phyloP scores from a whole-genome alignment of 1,140 invertebrate genomes.

The Psilanteris sp. region DNA sequence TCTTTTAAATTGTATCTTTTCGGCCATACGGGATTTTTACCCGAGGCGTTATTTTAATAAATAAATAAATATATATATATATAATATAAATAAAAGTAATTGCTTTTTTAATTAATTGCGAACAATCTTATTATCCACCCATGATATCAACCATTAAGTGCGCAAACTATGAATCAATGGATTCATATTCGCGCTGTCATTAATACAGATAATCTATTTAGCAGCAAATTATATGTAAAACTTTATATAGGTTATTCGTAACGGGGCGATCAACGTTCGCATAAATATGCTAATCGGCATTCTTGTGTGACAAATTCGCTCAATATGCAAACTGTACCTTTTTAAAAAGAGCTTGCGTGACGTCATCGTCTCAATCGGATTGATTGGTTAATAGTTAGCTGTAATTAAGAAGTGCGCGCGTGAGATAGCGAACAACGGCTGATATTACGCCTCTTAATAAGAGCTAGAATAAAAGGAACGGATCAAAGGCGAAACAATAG shows the following conservation, averaged over 20 bases:
- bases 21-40: no score
- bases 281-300: slow-evolving; percentile 24
- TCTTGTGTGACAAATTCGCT: slow-evolving; percentile 9
- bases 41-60: no score
- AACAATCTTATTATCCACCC: slow-evolving; percentile 32
- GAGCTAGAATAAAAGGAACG: slow-evolving; percentile 72
- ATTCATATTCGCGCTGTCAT: slow-evolving; percentile 27
- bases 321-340: slow-evolving; percentile 27
- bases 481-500: slow-evolving; percentile 77
- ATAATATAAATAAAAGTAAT: no score
- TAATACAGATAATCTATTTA: slow-evolving; percentile 43
- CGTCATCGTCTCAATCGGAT: slow-evolving; percentile 27
- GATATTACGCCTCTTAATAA: slow-evolving; percentile 63
- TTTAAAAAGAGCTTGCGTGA: slow-evolving; percentile 36
- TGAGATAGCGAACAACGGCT: slow-evolving; percentile 50
- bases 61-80: no score
- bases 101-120: slow-evolving; percentile 37
- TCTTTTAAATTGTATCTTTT: no score
- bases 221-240: slow-evolving; percentile 18
- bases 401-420: neutral
- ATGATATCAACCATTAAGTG: no score
- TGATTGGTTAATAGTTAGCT: slow-evolving; percentile 7
- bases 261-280: slow-evolving; percentile 36
- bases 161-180: slow-evolving; percentile 32
- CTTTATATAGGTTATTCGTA: slow-evolving; percentile 12